Conservation (phyloP, 2,888 invertebrate species). For the Habroteleia sp. region DNA sequence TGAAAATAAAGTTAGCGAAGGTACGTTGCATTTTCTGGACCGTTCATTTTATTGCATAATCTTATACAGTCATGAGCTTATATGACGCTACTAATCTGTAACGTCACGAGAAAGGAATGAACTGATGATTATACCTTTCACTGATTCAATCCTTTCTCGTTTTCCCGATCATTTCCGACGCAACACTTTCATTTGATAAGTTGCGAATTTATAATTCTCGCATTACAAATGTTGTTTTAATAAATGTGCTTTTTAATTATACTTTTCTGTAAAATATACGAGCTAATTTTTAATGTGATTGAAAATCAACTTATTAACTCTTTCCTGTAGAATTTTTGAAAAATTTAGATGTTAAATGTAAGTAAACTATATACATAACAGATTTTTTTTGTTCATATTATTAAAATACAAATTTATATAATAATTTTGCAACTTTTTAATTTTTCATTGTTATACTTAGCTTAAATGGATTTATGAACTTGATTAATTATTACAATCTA, state of each 20-base stretch:
- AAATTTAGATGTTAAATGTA: slow-evolving; percentile 29
- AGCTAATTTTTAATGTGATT: slow-evolving; percentile 15
- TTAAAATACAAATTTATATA: too few species aligned
- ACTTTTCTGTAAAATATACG: too few species aligned
- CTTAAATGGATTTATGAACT: too few species aligned
- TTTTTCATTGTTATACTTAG: too few species aligned
- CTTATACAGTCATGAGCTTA: slow-evolving; percentile 25
- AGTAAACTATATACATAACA: too few species aligned
- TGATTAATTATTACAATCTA: too few species aligned
- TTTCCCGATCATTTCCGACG: slow-evolving; percentile 36
- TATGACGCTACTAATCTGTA: slow-evolving; percentile 55
- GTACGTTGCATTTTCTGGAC: slow-evolving; percentile 79
- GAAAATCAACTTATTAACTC: slow-evolving; percentile 51
- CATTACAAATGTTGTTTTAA: too few species aligned
- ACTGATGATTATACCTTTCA: slow-evolving; percentile 66
- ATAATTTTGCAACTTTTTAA: too few species aligned
- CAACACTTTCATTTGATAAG: slow-evolving; percentile 35
- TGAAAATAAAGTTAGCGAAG: slow-evolving; percentile 89
- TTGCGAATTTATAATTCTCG: not conserved
- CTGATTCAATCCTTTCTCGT: slow-evolving; percentile 54
- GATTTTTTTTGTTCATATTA: too few species aligned
- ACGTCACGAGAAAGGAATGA: slow-evolving; percentile 59
- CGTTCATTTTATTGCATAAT: slow-evolving; percentile 33
- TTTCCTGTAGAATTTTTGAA: slow-evolving; percentile 47
- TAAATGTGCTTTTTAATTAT: too few species aligned